Base-by-base conservation (phyloP, 1,140 invertebrate species). In the Diachasmimorpha longicaudata region DNA sequence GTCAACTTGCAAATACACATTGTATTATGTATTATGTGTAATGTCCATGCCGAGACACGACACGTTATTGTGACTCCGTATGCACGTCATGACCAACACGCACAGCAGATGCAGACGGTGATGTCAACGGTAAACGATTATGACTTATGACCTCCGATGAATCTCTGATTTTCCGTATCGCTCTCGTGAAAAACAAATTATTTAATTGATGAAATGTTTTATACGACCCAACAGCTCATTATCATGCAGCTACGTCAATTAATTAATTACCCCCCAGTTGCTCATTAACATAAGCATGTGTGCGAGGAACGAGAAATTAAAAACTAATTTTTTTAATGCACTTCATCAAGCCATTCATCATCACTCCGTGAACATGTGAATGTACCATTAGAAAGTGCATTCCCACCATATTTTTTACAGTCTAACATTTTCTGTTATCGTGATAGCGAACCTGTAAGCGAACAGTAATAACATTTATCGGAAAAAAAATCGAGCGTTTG, bases 121-220 rank as follows among this genome's bases (percentile, higher is more conserved):
- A 79, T 83, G 84, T 82, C 81, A 83, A 83, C 83, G 79, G 82
- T 87, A 83, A 85, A 85, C 84, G 82, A 80, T 86, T 86, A 85
- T 85, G 84, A 83, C 81, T 78, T 78, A 78, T 78, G 72, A 72
- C 75, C 78, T 78, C 80, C 78, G 75, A 79, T 82, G 84, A 84
- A 86, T 86, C 82, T 80, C 79, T 83, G 80, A 87, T 86, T 82
- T 81, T 80, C 79, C 79, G 80, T 52, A 77, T 74, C 75, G 48
- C 72, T 37, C 42, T 71, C 72, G 66, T 75, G 19, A 23, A 66
- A 68, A 44, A 72, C 48, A 55, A 37, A 66, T 25, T 37, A 48
- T 69, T 31, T 46, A 44, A 46, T 21, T 23, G 16, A 25, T 23
- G 14, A 23, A 13, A 19, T 21, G 42, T 19, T 46, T 44, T 19